phyloP scores from a whole-genome alignment of 2,888 invertebrate genomes.

The Drosophila infuscata region DNA sequence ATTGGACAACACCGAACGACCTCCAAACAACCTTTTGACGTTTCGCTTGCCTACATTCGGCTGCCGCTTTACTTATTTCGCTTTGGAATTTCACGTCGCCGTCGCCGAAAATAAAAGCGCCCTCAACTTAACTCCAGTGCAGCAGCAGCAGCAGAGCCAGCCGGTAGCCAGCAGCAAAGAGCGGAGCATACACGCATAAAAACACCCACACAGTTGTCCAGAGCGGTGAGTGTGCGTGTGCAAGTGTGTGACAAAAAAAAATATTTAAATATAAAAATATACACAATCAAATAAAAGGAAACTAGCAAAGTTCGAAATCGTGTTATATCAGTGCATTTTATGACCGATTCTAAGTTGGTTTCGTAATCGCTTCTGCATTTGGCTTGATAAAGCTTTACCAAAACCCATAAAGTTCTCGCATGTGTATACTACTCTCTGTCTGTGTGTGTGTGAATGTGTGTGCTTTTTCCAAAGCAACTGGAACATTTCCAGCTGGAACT shows the following conservation, averaged over 20 bases:
- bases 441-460: conserved; percentile 20
- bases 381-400: conserved; percentile 9
- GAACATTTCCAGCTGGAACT: conserved; percentile 23
- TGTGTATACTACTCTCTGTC: conserved; percentile 25
- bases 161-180: conserved; percentile 65
- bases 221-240: conserved; percentile 71
- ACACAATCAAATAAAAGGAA: conserved; percentile 25
- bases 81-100: conserved; percentile 74
- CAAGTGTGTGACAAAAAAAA: conserved; percentile 34
- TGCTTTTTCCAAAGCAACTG: not conserved
- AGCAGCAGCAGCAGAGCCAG: conserved; percentile 81
- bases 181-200: conserved; percentile 45
- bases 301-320: conserved; percentile 29
- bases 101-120: conserved; percentile 77
- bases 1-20: conserved; percentile 68
- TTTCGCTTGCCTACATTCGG: conserved; percentile 63
- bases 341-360: conserved; percentile 34
- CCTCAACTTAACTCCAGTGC: conserved; percentile 82
- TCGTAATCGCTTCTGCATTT: conserved; percentile 52
- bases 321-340: conserved; percentile 48
- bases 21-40: conserved; percentile 85
- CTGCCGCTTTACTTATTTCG: conserved; percentile 63
- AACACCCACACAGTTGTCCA: conserved; percentile 63
- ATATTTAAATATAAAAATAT: conserved; percentile 8
- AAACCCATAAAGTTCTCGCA: conserved; percentile 35